Evolutionary conservation across 2,113 vertebrate genomes (phyloP), one percentile per base, ranked within the genome.

Genomic region (Pachycephala philippinensis): DNA sequence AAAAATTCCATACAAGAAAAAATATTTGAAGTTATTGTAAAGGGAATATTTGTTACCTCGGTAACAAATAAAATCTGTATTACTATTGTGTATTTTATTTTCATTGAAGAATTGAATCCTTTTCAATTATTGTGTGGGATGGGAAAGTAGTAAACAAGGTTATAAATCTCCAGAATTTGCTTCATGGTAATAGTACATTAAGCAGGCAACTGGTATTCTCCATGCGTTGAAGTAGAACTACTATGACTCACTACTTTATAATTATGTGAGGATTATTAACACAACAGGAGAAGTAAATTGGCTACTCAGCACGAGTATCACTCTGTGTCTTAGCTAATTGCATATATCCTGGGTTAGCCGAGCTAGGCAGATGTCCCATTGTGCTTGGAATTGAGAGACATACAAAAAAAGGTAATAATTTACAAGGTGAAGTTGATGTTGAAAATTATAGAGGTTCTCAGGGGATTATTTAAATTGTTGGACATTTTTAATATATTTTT

Each of bases 111-210:
- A 91, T 71, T 95, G 57, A 95, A 93, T 91, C 39, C 39, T 97
- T 97, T 97, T 95, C 92, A 96, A 93, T 98, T 98, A 95, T 80
- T 97, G 28, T 49, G 40, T 95, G 78, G 95, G 87, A 97, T 91
- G 26, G 47, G 45, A 95, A 95, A 83, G 70, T 79, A 93, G 83
- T 94, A 95, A 97, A 97, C 93, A 97, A 89, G 45, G 52, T 40
- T 95, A 87, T 96, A 97, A 96, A 97, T 97, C 94, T 97, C 77
- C 44, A 15, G 56, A 89, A 95, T 97, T 91, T 22, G 6, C 72
- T 96, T 78, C 72, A 44, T 68, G 39, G 45, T 96, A 95, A 97
- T 80, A 94, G 75, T 37, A 39, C 83, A 87, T 96, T 94, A 97
- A 97, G 71, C 66, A 96, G 63, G 71, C 74, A 95, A 93, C 91